Evolutionary conservation across 1,140 invertebrate species (phyloP), one percentile per base, ranked within the genome.

Genomic region (Ceratina japonica): DNA sequence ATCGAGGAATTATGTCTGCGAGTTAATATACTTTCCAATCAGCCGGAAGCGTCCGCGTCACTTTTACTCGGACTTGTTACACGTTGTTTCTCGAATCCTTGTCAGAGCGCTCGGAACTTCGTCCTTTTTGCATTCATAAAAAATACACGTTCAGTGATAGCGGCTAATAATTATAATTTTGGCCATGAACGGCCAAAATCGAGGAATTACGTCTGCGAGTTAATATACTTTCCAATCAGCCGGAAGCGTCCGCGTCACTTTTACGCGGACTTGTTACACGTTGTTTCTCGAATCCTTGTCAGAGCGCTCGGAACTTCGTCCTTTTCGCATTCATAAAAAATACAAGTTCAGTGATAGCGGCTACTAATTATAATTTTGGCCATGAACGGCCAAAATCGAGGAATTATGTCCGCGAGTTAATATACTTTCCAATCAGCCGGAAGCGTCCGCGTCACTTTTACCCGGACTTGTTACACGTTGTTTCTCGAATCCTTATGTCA

Each of bases 321-420:
- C 27, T 4, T n/a, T n/a, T 4, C 27, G 27, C 27, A 31, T 44
- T 44, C 37, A 44, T 44, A 8, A 0, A 44, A 44, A 7, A 10
- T 37, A 37, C 2, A 37, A 2, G 7, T 37, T 37, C 37, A 37
- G 3, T 37, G 7, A n/a, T n/a, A n/a, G n/a, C n/a, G n/a, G n/a
- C n/a, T n/a, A n/a, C n/a, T n/a, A n/a, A n/a, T n/a, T n/a, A n/a
- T n/a, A n/a, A n/a, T n/a, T n/a, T n/a, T n/a, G n/a, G n/a, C n/a
- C n/a, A n/a, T n/a, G n/a, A n/a, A n/a, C n/a, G n/a, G n/a, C n/a
- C n/a, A n/a, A n/a, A n/a, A n/a, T n/a, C 37, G 5, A 44, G 31
- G 70, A 72, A 78, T 78, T 78, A 63, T 49, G 27, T n/a, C 52
- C n/a, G 18, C 63, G 16, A 52, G 52, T 56, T 77, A 61, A 71